Evolutionary conservation across 2,113 vertebrate genomes (phyloP).

Genomic region (Balaeniceps rex): DNA sequence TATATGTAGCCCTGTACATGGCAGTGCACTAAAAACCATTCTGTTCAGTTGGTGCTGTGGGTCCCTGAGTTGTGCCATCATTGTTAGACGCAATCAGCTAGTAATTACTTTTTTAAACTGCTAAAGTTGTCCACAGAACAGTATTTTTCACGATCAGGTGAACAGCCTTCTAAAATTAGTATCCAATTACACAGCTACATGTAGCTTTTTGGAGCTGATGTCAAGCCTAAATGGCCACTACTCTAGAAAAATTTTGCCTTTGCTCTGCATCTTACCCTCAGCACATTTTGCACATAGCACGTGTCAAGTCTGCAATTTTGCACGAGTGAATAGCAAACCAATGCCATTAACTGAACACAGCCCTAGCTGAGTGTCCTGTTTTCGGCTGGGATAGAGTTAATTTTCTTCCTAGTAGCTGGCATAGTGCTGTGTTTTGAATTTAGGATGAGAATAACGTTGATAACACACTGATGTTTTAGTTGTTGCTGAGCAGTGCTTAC

Average conservation of each 20-base stretch:
- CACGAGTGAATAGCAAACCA: neutral
- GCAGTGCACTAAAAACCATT: neutral
- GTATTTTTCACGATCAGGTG: neutral
- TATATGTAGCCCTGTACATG: neutral
- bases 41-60: neutral
- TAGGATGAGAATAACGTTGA: too few relatives aligned
- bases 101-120: neutral
- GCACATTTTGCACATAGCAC: neutral
- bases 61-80: neutral
- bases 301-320: neutral
- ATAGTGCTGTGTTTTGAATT: too few relatives aligned
- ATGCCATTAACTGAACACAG: neutral
- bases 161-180: neutral
- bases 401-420: too few relatives aligned
- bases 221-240: neutral
- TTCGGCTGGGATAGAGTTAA: too few relatives aligned
- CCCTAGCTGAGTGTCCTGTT: neutral
- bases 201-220: neutral
- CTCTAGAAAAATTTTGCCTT: neutral
- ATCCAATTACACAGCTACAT: neutral
- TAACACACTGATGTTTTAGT: too few relatives aligned
- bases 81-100: neutral
- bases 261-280: neutral
- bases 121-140: neutral
- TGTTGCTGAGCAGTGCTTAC: too few relatives aligned